These are phyloP conservation scores for Lepilemur ruficaudatus DNA, from an alignment of 2,797 vertebrate genomes.

Conservation along the genomic window DNA sequence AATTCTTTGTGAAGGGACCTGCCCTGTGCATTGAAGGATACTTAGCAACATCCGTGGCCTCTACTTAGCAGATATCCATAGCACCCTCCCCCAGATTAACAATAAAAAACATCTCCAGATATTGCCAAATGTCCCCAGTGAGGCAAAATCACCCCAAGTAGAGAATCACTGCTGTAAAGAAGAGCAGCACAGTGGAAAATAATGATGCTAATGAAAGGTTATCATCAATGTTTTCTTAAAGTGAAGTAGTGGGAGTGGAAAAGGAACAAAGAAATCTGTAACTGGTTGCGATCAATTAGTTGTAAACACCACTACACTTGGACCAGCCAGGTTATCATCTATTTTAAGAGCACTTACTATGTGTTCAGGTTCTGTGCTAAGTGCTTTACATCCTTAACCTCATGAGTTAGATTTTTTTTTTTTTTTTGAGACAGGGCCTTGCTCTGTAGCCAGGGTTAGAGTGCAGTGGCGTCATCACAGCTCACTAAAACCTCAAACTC, in stretches of 20 bases:
- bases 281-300: neutral
- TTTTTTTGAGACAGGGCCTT: neutral
- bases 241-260: neutral
- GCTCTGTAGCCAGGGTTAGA: neutral
- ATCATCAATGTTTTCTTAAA: neutral
- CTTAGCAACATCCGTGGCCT: neutral
- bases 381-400: neutral
- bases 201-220: neutral
- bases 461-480: neutral
- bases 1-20: neutral
- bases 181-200: neutral
- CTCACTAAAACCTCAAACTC: neutral
- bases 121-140: neutral
- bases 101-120: neutral
- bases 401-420: neutral
- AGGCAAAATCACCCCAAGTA: neutral
- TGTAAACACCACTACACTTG: neutral
- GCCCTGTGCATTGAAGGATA: neutral
- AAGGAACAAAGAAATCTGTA: neutral
- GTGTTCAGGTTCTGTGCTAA: neutral
- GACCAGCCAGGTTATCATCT: neutral
- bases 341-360: neutral
- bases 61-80: neutral
- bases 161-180: neutral
- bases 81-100: neutral